Evolutionary conservation across 1,140 invertebrate species (phyloP), one percentile per base, ranked within the genome.

Genomic region (Lucilia cuprina): DNA sequence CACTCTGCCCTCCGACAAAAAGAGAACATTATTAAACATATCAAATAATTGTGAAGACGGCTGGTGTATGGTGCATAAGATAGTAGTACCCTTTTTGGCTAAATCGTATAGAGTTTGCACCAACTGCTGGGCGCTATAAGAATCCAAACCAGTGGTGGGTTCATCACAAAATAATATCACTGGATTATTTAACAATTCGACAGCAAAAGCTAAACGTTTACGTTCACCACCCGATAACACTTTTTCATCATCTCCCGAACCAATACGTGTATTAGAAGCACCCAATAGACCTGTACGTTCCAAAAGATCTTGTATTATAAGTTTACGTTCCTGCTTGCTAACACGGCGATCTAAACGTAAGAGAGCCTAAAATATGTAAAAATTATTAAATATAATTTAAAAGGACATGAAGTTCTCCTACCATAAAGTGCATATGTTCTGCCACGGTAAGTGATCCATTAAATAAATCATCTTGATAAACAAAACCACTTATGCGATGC

Each of bases 41-140:
- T 94, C 94, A 88, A 98, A 98, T 47, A 99, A 93, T 86, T 98
- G 96, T 0, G 96, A 97, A n/a, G 96, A 98, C 0, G 98, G 98
- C 91, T 99, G 98, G 92, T 99, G 98, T 86, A 99, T 99, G 14
- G 98, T 99, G 88, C 97, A 98, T 25, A 99, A 91, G 3, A 99
- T 95, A 0, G 97, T 98, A 87, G 96, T 96, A 21, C 96, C 96
- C 83, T 92, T 90, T 17, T 92, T 89, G 1, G 94, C 93, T 88
- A 95, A 93, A 34, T 92, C 91, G 65, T 94, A 94, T 89, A 97
- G 93, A 86, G 96, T 94, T 3, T 92, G 92, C n/a, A 99, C 94
- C 74, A 99, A 91, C 89, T 96, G 97, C 86, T 96, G 94, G 0
- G 98, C 98, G 88, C 98, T 98, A 87, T 95, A 98, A 0, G 98